Percentiles rank a stretch among this genome's conserved stretches.
phyloP scores from a whole-genome alignment of 2,888 invertebrate species.

The Epistrophe grossulariae region DNA sequence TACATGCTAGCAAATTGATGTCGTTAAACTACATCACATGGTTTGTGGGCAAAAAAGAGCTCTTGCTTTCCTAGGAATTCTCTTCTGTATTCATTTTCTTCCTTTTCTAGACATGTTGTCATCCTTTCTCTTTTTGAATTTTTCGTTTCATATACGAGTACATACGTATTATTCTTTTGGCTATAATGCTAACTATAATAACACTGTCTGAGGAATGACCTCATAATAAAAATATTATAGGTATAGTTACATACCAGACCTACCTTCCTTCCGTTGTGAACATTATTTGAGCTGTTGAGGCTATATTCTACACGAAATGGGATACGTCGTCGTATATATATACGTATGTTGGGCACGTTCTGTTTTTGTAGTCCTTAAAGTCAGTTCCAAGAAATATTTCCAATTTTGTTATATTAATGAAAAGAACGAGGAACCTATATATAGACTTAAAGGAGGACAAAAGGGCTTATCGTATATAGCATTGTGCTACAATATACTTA shows the following conservation, averaged over 20 bases:
- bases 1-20: conserved; percentile 49
- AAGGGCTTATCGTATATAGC: neutral
- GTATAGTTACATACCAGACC: no score
- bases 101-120: conserved; percentile 9
- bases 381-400: neutral
- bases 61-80: conserved; percentile 4
- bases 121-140: conserved; percentile 4
- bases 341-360: neutral
- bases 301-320: neutral
- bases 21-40: conserved; percentile 23
- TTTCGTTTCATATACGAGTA: neutral
- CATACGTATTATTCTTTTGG: conserved; percentile 1
- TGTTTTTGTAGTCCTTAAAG: neutral
- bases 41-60: neutral
- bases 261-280: neutral
- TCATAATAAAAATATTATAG: neutral
- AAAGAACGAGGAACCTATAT: neutral
- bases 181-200: conserved; percentile 17
- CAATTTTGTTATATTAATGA: conserved; percentile 23
- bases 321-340: neutral
- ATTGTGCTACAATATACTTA: neutral
- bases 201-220: neutral
- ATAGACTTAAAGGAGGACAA: neutral
- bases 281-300: conserved; percentile 20
- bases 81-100: conserved; percentile 2